These are phyloP conservation scores for Cheilosia vernalis DNA, from an alignment of 2,888 invertebrate genomes.

Conservation along the genomic window DNA sequence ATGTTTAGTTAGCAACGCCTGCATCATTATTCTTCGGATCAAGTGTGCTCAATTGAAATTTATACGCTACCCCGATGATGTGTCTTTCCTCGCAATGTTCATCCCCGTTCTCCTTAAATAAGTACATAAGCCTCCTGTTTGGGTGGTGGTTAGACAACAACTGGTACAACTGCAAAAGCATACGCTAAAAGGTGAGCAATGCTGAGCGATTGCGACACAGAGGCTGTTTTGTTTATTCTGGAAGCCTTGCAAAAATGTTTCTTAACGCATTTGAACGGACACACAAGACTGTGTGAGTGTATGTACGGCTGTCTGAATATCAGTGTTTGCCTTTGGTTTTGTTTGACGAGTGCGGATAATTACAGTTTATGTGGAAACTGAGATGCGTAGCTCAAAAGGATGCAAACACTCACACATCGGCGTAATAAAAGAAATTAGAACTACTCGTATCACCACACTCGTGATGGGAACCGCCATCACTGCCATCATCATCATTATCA, in stretches of 20 bases:
- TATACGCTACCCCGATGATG: conserved; percentile 48
- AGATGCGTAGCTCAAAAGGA: conserved; percentile 47
- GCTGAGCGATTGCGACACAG: conserved; percentile 21
- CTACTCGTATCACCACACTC: conserved; percentile 56
- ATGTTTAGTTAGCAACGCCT: conserved; percentile 63
- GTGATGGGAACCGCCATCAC: conserved; percentile 40
- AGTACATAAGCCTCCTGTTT: conserved; percentile 44
- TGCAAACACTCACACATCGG: conserved; percentile 32
- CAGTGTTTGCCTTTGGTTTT: conserved; percentile 60
- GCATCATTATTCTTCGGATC: conserved; percentile 65
- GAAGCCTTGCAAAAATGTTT: conserved; percentile 12
- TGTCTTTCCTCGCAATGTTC: conserved; percentile 24
- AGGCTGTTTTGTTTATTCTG: conserved; percentile 13
- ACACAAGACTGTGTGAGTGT: conserved; percentile 18
- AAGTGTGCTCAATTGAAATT: conserved; percentile 72
- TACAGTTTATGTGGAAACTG: conserved; percentile 63
- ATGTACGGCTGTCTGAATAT: not conserved
- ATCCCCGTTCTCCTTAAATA: conserved; percentile 38
- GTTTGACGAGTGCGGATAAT: conserved; percentile 68
- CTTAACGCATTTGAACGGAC: conserved; percentile 31
- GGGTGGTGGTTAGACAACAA: conserved; percentile 25
- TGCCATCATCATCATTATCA: conserved; percentile 22
- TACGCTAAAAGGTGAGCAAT: conserved; percentile 48
- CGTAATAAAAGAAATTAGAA: conserved; percentile 55
- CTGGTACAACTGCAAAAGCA: conserved; percentile 48